A percentile compares a stretch with the other conserved stretches of the same genome.
phyloP scores from a whole-genome alignment of 2,113 vertebrate species.

The Limanda limanda region DNA sequence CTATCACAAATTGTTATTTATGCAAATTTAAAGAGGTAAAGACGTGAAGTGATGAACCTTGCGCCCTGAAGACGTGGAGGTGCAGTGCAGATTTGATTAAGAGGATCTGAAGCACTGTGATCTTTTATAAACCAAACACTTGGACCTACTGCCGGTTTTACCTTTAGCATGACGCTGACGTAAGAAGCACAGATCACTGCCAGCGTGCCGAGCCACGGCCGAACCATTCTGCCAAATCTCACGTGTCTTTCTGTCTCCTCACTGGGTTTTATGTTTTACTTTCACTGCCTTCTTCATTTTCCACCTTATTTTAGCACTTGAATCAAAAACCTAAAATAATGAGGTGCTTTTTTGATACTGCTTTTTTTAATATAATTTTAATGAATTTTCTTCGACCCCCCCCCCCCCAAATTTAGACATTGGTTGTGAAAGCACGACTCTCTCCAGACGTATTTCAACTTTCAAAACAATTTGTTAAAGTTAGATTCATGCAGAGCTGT shows the following conservation, averaged over 20 bases:
- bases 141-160: constrained; percentile 47
- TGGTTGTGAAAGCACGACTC: neutral
- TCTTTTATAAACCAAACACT: constrained; percentile 37
- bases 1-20: constrained; percentile 59
- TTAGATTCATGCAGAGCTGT: neutral
- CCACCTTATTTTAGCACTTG: constrained; percentile 63
- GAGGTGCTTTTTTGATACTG: constrained; percentile 39
- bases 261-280: neutral
- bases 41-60: neutral
- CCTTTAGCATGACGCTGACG: constrained; percentile 10
- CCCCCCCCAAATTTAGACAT: neutral
- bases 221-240: constrained; percentile 30
- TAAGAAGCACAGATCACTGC: neutral
- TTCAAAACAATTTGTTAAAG: neutral
- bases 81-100: neutral
- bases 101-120: constrained; percentile 10
- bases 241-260: constrained; percentile 15
- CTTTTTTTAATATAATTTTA: neutral
- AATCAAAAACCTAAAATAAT: constrained; percentile 51
- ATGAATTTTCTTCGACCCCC: constrained; percentile 6
- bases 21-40: constrained; percentile 36
- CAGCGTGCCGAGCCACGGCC: constrained; percentile 9
- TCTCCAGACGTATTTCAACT: constrained; percentile 17
- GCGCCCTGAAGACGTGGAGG: neutral
- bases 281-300: constrained; percentile 2